These are phyloP conservation scores for Brenthis ino DNA, from an alignment of 2,888 invertebrate species.

Conservation along the genomic window DNA sequence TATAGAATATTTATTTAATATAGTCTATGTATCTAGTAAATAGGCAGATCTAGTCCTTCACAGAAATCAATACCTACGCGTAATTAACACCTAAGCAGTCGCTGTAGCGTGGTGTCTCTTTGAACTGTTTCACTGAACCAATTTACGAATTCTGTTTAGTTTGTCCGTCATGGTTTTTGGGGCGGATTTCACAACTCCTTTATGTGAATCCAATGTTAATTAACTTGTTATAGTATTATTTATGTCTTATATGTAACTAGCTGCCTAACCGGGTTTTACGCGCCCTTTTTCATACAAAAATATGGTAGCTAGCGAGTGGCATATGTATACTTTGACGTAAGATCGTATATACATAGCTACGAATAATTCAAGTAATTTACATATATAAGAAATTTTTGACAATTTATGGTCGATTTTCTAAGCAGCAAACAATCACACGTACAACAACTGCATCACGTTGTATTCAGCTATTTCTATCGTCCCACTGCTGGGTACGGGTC, in stretches of 20 bases:
- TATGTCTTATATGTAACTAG: neutral
- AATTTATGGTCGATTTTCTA: too few species aligned
- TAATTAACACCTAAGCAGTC: constrained; percentile 32
- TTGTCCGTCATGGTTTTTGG: neutral
- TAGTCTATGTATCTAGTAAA: constrained; percentile 4
- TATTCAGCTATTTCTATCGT: too few species aligned
- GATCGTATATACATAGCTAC: too few species aligned
- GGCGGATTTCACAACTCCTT: constrained; percentile 10
- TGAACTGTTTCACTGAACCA: constrained; percentile 31
- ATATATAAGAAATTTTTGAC: too few species aligned
- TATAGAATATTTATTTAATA: neutral
- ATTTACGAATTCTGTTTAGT: constrained; percentile 22
- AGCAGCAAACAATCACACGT: too few species aligned
- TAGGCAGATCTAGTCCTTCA: neutral
- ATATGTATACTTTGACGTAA: too few species aligned
- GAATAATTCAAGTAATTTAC: too few species aligned
- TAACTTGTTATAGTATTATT: constrained; percentile 2
- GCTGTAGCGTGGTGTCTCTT: constrained; percentile 27
- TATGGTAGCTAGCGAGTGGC: too few species aligned
- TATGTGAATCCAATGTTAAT: constrained; percentile 1
- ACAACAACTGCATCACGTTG: too few species aligned
- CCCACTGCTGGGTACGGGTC: too few species aligned
- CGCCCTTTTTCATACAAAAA: too few species aligned
- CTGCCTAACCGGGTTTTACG: too few species aligned
- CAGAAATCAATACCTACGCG: constrained; percentile 17